phyloP scores from a whole-genome alignment of 2,113 vertebrate genomes.

The Platysteira castanea region DNA sequence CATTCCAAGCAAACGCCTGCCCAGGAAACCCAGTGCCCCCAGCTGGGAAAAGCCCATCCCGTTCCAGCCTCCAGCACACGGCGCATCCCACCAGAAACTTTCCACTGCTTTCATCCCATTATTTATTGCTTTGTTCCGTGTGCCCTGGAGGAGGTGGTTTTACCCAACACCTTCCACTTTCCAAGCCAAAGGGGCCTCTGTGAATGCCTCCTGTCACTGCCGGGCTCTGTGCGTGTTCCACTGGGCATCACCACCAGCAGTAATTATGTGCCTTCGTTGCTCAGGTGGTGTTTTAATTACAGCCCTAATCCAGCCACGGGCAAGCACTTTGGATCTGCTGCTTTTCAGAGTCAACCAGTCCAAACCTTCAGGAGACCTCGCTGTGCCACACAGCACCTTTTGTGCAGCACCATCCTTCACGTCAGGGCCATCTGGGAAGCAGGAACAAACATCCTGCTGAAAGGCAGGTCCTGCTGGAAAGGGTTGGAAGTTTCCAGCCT shows the following conservation, averaged over 20 bases:
- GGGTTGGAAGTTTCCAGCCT: neutral
- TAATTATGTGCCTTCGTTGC: neutral
- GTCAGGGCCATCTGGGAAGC: neutral
- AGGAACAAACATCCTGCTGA: neutral
- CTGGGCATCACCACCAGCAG: neutral
- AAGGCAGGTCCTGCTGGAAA: neutral
- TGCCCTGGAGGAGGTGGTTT: neutral
- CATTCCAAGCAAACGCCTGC: neutral
- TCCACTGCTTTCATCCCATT: neutral
- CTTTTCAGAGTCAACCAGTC: neutral
- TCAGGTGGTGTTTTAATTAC: neutral
- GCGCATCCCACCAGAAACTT: neutral
- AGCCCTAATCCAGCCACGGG: neutral
- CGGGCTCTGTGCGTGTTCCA: neutral
- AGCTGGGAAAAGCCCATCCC: neutral
- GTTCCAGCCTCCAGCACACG: neutral
- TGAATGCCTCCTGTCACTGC: neutral
- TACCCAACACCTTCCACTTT: slow-evolving; percentile 8
- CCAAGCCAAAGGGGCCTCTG: neutral
- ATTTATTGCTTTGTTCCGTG: slow-evolving; percentile 22
- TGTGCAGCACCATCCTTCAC: neutral
- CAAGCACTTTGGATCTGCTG: neutral
- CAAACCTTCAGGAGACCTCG: neutral
- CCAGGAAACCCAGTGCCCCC: neutral
- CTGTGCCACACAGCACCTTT: neutral